phyloP scores from a whole-genome alignment of 2,797 vertebrate species.

The Bryconaethiops microstoma region DNA sequence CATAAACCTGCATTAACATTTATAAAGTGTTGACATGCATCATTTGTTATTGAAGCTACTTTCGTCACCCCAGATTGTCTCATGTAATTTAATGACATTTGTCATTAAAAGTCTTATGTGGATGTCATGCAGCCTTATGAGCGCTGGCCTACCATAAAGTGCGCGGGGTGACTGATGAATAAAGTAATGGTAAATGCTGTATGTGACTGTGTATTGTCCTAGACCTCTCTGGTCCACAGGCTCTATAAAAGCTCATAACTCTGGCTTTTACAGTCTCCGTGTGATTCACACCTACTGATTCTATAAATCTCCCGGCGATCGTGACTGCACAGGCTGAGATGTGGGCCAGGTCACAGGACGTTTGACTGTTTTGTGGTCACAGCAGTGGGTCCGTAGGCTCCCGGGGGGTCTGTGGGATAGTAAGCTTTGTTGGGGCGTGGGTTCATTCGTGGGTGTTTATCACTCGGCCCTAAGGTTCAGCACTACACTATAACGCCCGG shows the following conservation, averaged over 20 bases:
- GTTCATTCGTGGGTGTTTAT: conserved; percentile 56
- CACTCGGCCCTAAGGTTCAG: conserved; percentile 45
- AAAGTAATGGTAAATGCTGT: conserved; percentile 42
- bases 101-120: no score
- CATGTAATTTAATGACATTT: no score
- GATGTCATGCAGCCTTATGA: no score
- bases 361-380: conserved; percentile 28
- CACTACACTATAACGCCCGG: conserved; percentile 38
- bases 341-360: conserved; percentile 25
- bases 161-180: conserved; percentile 38
- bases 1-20: no score
- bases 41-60: no score
- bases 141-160: no score
- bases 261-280: conserved; percentile 54
- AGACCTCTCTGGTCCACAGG: conserved; percentile 38
- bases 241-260: conserved; percentile 41
- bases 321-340: conserved; percentile 53
- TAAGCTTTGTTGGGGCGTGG: conserved; percentile 26
- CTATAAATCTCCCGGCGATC: conserved; percentile 75
- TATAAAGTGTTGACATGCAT: no score
- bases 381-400: conserved; percentile 23
- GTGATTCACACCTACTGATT: conserved; percentile 64
- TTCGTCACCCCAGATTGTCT: no score
- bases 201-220: conserved; percentile 36
- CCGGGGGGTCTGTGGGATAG: conserved; percentile 18